Conservation (phyloP, 2,797 vertebrate species). For the Lacerta bilineata region DNA sequence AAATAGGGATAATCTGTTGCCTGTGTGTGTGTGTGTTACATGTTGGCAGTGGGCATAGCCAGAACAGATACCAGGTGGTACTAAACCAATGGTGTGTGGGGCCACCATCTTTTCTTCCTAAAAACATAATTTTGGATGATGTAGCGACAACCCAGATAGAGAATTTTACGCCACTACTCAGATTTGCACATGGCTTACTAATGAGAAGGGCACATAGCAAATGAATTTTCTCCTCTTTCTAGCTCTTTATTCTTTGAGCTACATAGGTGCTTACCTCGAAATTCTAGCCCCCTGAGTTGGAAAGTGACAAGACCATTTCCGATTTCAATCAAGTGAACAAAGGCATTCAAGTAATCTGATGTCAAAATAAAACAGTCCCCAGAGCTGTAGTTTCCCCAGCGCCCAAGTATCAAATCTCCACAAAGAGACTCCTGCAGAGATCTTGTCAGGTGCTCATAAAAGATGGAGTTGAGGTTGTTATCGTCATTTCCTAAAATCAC, state of each 20-base stretch:
- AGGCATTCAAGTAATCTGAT: constrained; percentile 89
- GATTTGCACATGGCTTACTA: not conserved
- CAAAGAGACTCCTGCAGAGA: constrained; percentile 94
- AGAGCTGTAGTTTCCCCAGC: constrained; percentile 93
- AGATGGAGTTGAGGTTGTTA: constrained; percentile 97
- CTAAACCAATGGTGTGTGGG: no score
- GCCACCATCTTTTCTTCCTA: not conserved
- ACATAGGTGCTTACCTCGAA: constrained; percentile 83
- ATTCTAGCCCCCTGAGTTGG: constrained; percentile 89
- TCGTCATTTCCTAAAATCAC: constrained; percentile 88
- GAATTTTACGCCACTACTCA: not conserved
- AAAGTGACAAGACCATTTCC: constrained; percentile 92
- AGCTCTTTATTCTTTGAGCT: constrained; percentile 9
- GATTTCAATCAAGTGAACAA: constrained; percentile 90
- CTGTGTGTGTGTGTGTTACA: no score
- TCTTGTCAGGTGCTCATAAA: constrained; percentile 96
- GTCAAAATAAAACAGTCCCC: constrained; percentile 87
- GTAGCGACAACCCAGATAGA: not conserved
- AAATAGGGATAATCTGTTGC: no score
- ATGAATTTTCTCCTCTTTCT: constrained; percentile 29
- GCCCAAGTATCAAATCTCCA: constrained; percentile 92
- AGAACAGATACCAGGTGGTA: no score
- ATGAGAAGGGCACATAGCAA: constrained; percentile 28
- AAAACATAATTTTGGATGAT: not conserved
- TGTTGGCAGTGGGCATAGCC: no score